These are phyloP conservation scores for Calidris pygmaea DNA, from an alignment of 2,113 vertebrate genomes.

Conservation along the genomic window DNA sequence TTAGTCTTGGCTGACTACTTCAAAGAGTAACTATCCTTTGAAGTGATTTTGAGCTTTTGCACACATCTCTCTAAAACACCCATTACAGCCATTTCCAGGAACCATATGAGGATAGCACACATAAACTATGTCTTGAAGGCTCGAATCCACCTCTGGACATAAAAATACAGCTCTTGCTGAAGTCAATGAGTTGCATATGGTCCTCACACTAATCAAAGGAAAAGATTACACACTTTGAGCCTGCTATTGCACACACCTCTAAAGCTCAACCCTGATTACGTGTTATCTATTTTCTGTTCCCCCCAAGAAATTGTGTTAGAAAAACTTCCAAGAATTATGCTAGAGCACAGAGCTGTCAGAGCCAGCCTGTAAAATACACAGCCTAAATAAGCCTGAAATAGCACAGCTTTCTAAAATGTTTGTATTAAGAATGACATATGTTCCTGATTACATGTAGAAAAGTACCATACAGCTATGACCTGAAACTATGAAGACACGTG, in stretches of 20 bases:
- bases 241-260: background rate
- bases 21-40: conserved; percentile 38
- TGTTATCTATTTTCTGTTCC: background rate
- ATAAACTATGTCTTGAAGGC: background rate
- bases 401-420: background rate
- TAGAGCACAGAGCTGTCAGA: background rate
- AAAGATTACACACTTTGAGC: background rate
- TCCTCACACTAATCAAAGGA: background rate
- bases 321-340: background rate
- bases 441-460: background rate
- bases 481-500: background rate
- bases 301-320: background rate
- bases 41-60: conserved; percentile 21
- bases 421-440: background rate
- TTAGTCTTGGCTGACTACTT: conserved; percentile 33
- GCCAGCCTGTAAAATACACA: background rate
- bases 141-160: background rate
- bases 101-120: background rate
- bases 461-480: background rate
- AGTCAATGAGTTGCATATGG: background rate
- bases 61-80: background rate
- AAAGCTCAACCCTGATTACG: background rate
- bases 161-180: background rate
- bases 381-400: background rate
- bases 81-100: background rate